These are phyloP conservation scores for Neuroscelio doddi DNA, from an alignment of 2,888 invertebrate species.

Conservation along the genomic window DNA sequence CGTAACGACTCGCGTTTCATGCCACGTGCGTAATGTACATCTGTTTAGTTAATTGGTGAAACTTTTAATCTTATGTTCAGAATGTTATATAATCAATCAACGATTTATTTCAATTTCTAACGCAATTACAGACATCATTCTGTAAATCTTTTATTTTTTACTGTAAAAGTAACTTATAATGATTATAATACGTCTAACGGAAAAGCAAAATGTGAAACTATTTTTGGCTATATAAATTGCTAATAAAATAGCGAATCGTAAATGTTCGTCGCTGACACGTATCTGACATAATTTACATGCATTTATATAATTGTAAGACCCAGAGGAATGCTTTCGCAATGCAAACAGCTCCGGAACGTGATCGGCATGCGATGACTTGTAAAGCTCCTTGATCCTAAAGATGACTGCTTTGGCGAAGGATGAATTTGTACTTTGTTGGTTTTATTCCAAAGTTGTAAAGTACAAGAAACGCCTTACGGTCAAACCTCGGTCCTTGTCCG, in stretches of 20 bases:
- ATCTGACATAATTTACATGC: slow-evolving; percentile 34
- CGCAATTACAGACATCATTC: too few relatives aligned
- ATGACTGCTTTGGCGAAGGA: slow-evolving; percentile 36
- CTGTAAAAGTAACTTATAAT: too few relatives aligned
- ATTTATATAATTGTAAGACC: slow-evolving; percentile 35
- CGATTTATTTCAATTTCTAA: too few relatives aligned
- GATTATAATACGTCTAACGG: too few relatives aligned
- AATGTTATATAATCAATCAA: too few relatives aligned
- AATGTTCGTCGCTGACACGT: slow-evolving; percentile 24
- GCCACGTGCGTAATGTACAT: too few relatives aligned
- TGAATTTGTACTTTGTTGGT: slow-evolving; percentile 27
- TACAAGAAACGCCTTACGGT: slow-evolving; percentile 29
- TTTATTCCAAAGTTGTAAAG: slow-evolving; percentile 24
- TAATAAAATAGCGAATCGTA: neutral
- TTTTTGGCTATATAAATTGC: neutral
- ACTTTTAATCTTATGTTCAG: too few relatives aligned
- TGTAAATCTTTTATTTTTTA: too few relatives aligned
- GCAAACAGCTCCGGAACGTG: slow-evolving; percentile 20
- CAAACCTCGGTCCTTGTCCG: slow-evolving; percentile 32
- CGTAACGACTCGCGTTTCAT: too few relatives aligned
- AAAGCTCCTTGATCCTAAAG: slow-evolving; percentile 33
- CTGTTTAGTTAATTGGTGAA: too few relatives aligned
- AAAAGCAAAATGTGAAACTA: neutral
- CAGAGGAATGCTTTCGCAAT: slow-evolving; percentile 17
- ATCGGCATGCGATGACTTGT: slow-evolving; percentile 29